phyloP scores from a whole-genome alignment of 1,140 invertebrate genomes.

The Colletes latitarsis region DNA sequence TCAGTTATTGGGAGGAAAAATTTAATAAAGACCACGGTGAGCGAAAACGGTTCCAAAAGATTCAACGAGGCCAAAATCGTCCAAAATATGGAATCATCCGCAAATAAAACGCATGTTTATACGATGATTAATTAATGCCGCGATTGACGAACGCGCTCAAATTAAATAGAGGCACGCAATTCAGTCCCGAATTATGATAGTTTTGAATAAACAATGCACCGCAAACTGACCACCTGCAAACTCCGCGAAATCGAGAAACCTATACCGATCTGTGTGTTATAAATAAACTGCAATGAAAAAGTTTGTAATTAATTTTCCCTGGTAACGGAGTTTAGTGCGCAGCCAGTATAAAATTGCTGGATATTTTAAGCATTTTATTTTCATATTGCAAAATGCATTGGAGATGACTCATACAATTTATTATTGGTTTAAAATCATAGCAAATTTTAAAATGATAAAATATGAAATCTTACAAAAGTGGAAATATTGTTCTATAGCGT shows the following conservation, averaged over 20 bases:
- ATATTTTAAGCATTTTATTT: no score
- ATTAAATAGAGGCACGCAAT: not conserved
- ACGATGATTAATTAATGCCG: not conserved
- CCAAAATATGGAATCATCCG: not conserved
- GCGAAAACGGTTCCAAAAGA: no score
- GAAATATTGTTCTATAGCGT: no score
- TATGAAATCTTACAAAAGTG: no score
- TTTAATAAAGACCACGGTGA: constrained; percentile 26
- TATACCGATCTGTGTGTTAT: not conserved
- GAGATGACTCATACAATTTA: no score
- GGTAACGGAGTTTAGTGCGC: no score
- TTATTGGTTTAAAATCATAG: no score
- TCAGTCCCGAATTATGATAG: not conserved
- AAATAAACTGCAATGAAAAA: not conserved
- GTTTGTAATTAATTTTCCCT: not conserved
- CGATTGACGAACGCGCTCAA: not conserved
- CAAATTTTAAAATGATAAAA: no score
- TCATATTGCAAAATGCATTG: no score
- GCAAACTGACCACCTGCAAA: not conserved
- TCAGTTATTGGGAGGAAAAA: constrained; percentile 5
- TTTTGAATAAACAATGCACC: not conserved
- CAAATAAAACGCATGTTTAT: not conserved
- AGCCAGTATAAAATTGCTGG: no score
- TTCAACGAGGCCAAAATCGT: not conserved
- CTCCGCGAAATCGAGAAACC: not conserved